These are phyloP conservation scores for Cercocebus atys DNA, from an alignment of 2,113 vertebrate species.

Conservation along the genomic window DNA sequence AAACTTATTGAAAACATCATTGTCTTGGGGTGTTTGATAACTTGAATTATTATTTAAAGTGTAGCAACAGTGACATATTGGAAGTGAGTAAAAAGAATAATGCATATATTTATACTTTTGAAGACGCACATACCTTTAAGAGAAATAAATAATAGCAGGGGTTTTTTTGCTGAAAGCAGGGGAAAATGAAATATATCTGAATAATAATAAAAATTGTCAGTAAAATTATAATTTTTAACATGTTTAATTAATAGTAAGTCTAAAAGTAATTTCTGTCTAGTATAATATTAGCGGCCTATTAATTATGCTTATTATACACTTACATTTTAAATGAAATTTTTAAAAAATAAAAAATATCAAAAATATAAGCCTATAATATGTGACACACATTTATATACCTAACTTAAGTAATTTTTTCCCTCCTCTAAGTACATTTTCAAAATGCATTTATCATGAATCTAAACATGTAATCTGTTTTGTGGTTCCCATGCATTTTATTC, in stretches of 20 bases:
- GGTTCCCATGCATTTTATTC: background rate
- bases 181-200: background rate
- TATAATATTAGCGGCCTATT: background rate
- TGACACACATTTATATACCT: background rate
- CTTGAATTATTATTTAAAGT: constrained; percentile 44
- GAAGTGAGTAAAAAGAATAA: background rate
- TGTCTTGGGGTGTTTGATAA: background rate
- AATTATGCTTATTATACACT: background rate
- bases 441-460: background rate
- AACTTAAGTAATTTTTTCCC: background rate
- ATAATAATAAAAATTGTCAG: background rate
- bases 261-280: background rate
- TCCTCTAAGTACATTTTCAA: background rate
- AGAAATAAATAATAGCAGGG: background rate
- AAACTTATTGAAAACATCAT: constrained; percentile 54
- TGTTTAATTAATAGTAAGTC: background rate
- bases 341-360: background rate
- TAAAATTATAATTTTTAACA: background rate
- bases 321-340: background rate
- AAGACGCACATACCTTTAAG: background rate
- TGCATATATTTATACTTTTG: background rate
- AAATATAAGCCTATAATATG: background rate
- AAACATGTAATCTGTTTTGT: background rate
- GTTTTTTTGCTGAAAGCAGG: background rate
- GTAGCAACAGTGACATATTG: background rate